These are phyloP conservation scores for Paedocypris sp. DNA, from an alignment of 2,113 vertebrate genomes.

Conservation along the genomic window DNA sequence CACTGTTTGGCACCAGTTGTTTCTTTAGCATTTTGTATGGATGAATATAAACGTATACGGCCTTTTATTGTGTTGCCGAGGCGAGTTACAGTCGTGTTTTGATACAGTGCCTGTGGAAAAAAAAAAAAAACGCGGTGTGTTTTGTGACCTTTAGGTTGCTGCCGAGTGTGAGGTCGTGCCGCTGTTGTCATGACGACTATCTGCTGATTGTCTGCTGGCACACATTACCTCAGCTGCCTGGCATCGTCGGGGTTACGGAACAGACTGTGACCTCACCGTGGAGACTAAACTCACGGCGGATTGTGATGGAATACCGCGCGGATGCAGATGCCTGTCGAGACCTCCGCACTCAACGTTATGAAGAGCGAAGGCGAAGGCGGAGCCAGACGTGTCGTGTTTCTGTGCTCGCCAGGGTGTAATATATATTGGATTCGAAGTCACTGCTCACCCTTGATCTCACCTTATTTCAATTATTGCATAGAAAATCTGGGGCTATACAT, in stretches of 20 bases:
- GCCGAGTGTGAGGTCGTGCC: constrained; percentile 60
- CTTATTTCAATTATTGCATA: too few species aligned
- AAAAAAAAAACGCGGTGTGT: constrained; percentile 36
- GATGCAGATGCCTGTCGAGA: too few species aligned
- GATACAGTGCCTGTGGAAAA: constrained; percentile 32
- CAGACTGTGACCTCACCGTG: constrained; percentile 56
- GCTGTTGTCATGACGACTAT: constrained; percentile 63
- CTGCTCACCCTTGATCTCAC: too few species aligned
- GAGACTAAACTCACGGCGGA: constrained; percentile 53
- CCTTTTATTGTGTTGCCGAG: constrained; percentile 31
- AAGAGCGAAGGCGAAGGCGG: too few species aligned
- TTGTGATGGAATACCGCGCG: too few species aligned
- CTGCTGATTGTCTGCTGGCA: constrained; percentile 48
- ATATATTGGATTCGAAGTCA: too few species aligned
- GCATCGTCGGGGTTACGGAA: constrained; percentile 61
- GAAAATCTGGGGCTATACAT: too few species aligned
- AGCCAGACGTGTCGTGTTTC: too few species aligned
- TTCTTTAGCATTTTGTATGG: too few species aligned
- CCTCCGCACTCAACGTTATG: too few species aligned
- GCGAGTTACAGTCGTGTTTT: constrained; percentile 40
- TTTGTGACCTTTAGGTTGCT: constrained; percentile 62
- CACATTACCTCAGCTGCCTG: constrained; percentile 66
- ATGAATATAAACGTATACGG: not conserved
- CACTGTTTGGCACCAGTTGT: too few species aligned
- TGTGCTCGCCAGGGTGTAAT: too few species aligned